Evolutionary conservation across 2,797 vertebrate species (phyloP).

Genomic region (Sphaeramia orbicularis): DNA sequence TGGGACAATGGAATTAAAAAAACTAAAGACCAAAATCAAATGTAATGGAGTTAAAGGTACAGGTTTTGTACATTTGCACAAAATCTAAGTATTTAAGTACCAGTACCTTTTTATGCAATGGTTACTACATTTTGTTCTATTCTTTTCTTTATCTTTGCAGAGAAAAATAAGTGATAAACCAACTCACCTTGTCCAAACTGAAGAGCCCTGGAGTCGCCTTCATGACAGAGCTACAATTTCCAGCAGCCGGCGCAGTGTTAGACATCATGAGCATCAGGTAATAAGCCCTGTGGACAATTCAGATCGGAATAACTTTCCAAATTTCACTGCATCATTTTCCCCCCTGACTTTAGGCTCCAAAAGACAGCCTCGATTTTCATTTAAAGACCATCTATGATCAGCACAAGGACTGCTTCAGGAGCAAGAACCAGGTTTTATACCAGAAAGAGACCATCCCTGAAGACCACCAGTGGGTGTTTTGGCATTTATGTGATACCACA

Average conservation of each 20-base stretch:
- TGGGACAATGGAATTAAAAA: too few species aligned
- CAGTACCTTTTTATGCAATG: too few species aligned
- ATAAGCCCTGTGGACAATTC: constrained; percentile 49
- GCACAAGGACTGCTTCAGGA: constrained; percentile 78
- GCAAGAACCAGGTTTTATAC: constrained; percentile 80
- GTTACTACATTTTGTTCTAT: background rate
- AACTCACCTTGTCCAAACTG: constrained; percentile 81
- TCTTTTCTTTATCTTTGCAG: constrained; percentile 63
- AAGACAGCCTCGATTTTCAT: constrained; percentile 88
- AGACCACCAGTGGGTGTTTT: constrained; percentile 66
- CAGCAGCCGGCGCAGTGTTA: constrained; percentile 73
- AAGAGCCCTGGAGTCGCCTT: constrained; percentile 88
- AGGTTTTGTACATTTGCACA: too few species aligned
- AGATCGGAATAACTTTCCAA: background rate
- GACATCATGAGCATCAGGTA: constrained; percentile 78
- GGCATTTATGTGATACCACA: too few species aligned
- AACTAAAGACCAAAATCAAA: too few species aligned
- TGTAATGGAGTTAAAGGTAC: too few species aligned
- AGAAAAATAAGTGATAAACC: constrained; percentile 65
- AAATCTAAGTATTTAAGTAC: too few species aligned
- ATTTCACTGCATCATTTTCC: background rate
- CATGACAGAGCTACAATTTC: constrained; percentile 74
- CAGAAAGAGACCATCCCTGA: constrained; percentile 81
- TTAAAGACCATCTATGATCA: constrained; percentile 87
- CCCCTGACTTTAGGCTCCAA: constrained; percentile 69